Conservation (phyloP, 2,888 invertebrate genomes). For the Cylindroiulus punctatus region DNA sequence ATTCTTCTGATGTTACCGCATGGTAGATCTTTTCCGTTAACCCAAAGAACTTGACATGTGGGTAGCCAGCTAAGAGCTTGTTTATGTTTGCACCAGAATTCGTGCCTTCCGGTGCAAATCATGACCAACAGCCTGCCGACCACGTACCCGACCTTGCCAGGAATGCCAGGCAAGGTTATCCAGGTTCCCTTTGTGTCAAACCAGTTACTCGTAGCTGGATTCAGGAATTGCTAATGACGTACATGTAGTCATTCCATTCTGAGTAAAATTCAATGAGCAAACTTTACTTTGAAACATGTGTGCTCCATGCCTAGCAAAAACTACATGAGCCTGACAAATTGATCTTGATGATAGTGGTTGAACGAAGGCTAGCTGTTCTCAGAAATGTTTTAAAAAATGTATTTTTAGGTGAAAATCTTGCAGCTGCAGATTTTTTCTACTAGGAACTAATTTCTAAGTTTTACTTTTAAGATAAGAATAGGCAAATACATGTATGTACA, state of each 20-base stretch:
- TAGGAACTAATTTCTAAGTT: no score
- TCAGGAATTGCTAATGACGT: not conserved
- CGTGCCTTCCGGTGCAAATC: not conserved
- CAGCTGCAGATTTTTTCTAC: not conserved
- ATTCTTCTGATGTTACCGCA: no score
- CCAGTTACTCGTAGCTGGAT: not conserved
- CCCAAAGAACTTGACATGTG: not conserved
- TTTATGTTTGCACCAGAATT: no score
- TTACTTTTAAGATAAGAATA: not conserved
- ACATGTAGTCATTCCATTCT: not conserved
- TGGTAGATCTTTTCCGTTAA: no score
- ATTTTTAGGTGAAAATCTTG: no score
- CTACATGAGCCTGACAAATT: not conserved
- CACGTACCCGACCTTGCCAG: not conserved
- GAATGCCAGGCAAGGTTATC: slow-evolving; percentile 3
- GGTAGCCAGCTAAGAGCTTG: not conserved
- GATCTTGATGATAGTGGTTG: not conserved
- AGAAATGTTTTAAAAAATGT: not conserved
- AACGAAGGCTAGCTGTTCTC: no score
- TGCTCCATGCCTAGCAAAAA: not conserved
- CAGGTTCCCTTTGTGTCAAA: slow-evolving; percentile 18
- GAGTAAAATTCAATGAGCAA: not conserved
- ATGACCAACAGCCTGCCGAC: not conserved
- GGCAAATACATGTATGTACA: not conserved
- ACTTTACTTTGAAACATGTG: not conserved